Conservation (phyloP, 2,113 vertebrate genomes). For the Siniperca knerii region DNA sequence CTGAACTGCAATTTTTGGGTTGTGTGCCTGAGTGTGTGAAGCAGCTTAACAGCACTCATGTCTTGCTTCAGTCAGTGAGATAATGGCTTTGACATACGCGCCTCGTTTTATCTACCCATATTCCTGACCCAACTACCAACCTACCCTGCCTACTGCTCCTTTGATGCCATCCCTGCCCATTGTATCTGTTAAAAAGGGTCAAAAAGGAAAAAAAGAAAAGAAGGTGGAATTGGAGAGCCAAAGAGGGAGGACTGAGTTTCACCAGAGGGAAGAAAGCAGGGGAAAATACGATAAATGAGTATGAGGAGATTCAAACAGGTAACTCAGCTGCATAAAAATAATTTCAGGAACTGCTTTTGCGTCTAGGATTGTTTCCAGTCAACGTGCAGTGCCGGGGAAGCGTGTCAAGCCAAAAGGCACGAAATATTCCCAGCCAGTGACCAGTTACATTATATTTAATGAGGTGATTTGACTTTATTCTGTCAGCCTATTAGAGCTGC, state of each 20-base stretch:
- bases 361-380: background rate
- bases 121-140: slow-evolving; percentile 3
- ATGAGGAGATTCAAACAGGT: slow-evolving; percentile 21
- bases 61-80: slow-evolving; percentile 53
- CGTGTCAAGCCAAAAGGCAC: slow-evolving; percentile 19
- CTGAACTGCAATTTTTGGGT: slow-evolving; percentile 11
- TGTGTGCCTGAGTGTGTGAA: slow-evolving; percentile 11
- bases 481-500: background rate
- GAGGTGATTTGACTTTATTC: background rate
- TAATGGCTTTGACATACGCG: slow-evolving; percentile 39
- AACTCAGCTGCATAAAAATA: background rate
- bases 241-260: background rate
- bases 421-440: background rate
- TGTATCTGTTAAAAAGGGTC: background rate
- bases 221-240: background rate
- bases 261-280: background rate
- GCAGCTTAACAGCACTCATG: slow-evolving; percentile 53
- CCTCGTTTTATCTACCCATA: slow-evolving; percentile 13
- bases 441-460: background rate
- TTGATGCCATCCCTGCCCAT: no score
- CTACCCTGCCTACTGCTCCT: background rate
- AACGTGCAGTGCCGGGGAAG: slow-evolving; percentile 10
- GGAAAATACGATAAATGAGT: background rate
- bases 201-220: background rate
- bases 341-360: background rate